Conservation (phyloP, 1,140 invertebrate genomes). For the Intoshia linei region DNA sequence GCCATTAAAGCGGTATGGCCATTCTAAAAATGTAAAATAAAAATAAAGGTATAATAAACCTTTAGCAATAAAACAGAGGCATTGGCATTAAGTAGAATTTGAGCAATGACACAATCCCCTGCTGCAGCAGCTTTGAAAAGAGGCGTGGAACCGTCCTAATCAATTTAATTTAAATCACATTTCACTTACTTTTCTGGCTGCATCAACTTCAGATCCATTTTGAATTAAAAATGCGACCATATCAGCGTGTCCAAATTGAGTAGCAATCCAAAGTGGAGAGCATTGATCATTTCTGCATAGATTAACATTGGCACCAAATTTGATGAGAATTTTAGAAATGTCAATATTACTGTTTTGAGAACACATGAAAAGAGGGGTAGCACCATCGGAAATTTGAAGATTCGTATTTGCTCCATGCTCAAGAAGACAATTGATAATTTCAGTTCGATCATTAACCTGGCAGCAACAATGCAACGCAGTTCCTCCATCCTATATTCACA, state of each 20-base stretch:
- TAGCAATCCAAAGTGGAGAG: slow-evolving; percentile 57
- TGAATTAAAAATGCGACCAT: slow-evolving; percentile 14
- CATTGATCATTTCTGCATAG: slow-evolving; percentile 33
- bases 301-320: slow-evolving; percentile 16
- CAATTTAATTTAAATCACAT: neutral
- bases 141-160: slow-evolving; percentile 21
- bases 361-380: slow-evolving; percentile 18
- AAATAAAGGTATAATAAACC: neutral
- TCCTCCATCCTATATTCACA: slow-evolving; percentile 65
- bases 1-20: slow-evolving; percentile 56
- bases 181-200: slow-evolving; percentile 14
- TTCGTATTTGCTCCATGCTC: slow-evolving; percentile 43
- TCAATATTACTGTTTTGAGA: slow-evolving; percentile 21
- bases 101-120: slow-evolving; percentile 35
- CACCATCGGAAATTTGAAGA: slow-evolving; percentile 33
- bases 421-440: slow-evolving; percentile 45
- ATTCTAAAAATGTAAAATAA: slow-evolving; percentile 29
- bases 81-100: slow-evolving; percentile 35
- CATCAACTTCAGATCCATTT: slow-evolving; percentile 16
- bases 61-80: neutral
- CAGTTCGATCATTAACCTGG: slow-evolving; percentile 53
- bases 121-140: slow-evolving; percentile 24
- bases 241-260: slow-evolving; percentile 30
- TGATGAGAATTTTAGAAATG: slow-evolving; percentile 14
- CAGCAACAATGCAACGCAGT: slow-evolving; percentile 59